phyloP scores from a whole-genome alignment of 2,888 invertebrate genomes.

The Bembecia ichneumoniformis region DNA sequence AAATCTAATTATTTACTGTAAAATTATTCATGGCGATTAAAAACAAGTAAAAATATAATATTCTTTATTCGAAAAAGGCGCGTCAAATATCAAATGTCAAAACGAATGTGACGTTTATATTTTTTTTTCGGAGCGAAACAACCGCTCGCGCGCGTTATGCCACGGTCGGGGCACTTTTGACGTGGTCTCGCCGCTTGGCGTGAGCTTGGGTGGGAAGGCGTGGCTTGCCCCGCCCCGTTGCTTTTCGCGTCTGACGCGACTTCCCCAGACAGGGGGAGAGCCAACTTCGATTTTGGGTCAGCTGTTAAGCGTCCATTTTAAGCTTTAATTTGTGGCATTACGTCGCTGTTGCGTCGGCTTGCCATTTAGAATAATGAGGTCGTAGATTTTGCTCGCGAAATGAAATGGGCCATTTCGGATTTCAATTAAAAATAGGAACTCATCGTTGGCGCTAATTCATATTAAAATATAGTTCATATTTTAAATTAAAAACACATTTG shows the following conservation, averaged over 20 bases:
- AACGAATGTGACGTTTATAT: conserved; percentile 29
- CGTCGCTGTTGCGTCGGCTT: conserved; percentile 46
- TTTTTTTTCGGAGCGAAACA: conserved; percentile 17
- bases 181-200: conserved; percentile 40
- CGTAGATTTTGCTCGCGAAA: conserved; percentile 42
- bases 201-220: conserved; percentile 45
- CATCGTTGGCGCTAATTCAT: too few relatives aligned
- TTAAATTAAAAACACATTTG: too few relatives aligned
- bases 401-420: conserved; percentile 41
- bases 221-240: conserved; percentile 62
- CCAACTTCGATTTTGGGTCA: conserved; percentile 64
- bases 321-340: conserved; percentile 73
- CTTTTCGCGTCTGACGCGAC: conserved; percentile 52
- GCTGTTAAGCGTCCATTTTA: conserved; percentile 71
- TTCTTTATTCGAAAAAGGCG: neutral
- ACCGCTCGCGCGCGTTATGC: conserved; percentile 44
- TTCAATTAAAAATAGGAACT: conserved; percentile 27
- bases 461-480: too few relatives aligned
- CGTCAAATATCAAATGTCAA: neutral
- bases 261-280: conserved; percentile 39
- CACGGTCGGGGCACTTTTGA: conserved; percentile 62
- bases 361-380: conserved; percentile 65
- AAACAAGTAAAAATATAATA: too few relatives aligned
- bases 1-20: too few relatives aligned
- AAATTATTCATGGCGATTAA: too few relatives aligned